Conservation (phyloP, 2,797 vertebrate genomes). For the Leptodactylus fallax region DNA sequence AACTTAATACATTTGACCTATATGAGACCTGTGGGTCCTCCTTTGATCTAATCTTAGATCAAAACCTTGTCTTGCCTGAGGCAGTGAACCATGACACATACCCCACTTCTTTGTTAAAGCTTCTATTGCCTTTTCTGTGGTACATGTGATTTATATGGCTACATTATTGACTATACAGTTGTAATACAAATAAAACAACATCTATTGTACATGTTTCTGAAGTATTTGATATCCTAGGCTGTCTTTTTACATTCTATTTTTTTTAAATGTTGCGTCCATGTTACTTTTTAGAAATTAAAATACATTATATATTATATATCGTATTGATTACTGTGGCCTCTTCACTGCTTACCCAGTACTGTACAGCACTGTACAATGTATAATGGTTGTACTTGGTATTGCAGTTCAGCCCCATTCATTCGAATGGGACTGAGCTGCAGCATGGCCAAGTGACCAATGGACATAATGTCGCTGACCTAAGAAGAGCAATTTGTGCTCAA, state of each 20-base stretch:
- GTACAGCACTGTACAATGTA: too few species aligned
- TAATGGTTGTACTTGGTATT: too few species aligned
- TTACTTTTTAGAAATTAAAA: too few species aligned
- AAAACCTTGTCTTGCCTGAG: neutral
- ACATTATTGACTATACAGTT: neutral
- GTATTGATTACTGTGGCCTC: too few species aligned
- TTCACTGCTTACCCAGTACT: too few species aligned
- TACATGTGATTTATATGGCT: neutral
- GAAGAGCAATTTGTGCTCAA: too few species aligned
- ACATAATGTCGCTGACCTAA: too few species aligned
- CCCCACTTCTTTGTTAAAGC: slow-evolving; percentile 2
- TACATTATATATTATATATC: too few species aligned
- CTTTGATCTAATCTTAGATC: slow-evolving; percentile 21
- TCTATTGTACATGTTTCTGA: neutral
- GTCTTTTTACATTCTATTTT: neutral
- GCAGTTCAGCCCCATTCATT: too few species aligned
- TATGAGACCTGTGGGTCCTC: slow-evolving; percentile 3
- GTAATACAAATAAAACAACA: neutral
- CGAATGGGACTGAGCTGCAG: too few species aligned
- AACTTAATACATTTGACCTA: slow-evolving; percentile 39
- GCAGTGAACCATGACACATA: slow-evolving; percentile 7
- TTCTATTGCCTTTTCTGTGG: neutral
- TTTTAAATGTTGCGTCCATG: too few species aligned
- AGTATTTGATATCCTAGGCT: neutral
- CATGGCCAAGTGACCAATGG: too few species aligned